Conservation (phyloP, 2,888 invertebrate genomes). For the Drosophila birchii region DNA sequence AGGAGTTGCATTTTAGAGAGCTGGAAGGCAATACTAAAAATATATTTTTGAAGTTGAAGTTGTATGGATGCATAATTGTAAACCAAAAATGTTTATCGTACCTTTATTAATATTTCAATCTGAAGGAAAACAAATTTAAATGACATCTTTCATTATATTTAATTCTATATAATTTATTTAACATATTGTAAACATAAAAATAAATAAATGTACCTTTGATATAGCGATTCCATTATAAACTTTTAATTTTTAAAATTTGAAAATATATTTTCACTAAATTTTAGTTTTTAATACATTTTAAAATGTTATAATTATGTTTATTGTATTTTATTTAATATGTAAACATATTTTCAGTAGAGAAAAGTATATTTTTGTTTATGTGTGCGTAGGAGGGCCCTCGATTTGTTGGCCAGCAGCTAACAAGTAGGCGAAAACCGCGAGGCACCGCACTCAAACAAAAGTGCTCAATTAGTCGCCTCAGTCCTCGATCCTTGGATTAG, state of each 20-base stretch:
- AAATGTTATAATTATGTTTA: neutral
- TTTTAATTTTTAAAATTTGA: neutral
- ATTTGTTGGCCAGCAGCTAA: constrained; percentile 43
- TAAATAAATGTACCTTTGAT: too few species aligned
- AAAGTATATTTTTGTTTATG: neutral
- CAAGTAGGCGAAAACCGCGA: constrained; percentile 70
- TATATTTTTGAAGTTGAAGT: neutral
- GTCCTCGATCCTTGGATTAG: constrained; percentile 50
- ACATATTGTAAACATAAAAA: too few species aligned
- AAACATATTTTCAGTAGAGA: rapidly evolving
- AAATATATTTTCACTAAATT: neutral
- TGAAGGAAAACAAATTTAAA: too few species aligned
- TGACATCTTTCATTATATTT: too few species aligned
- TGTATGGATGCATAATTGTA: neutral
- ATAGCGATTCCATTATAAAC: too few species aligned
- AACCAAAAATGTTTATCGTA: neutral
- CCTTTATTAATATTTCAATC: too few species aligned
- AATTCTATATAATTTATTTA: too few species aligned
- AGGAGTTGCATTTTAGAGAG: too few species aligned
- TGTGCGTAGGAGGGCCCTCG: constrained; percentile 23
- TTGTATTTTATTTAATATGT: neutral
- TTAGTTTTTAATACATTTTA: neutral
- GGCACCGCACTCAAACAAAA: constrained; percentile 64
- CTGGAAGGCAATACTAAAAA: too few species aligned
- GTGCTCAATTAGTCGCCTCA: constrained; percentile 73